Base-by-base conservation (phyloP, 2,888 invertebrate species). In the Saturnia pavonia region DNA sequence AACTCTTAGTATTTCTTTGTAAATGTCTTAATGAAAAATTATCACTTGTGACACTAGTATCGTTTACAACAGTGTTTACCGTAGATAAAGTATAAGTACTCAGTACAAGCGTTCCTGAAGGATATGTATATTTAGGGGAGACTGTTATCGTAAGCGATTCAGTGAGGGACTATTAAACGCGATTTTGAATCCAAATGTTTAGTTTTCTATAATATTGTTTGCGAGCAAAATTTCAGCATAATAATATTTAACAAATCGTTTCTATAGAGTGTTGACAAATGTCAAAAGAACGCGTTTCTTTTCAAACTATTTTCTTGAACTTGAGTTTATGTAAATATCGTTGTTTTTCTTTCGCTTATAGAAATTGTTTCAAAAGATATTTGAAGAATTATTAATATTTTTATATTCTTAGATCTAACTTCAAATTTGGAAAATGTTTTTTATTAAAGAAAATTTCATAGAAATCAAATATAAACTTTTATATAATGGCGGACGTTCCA, bases 1-100 rank as follows among this genome's bases (percentile, higher is more conserved):
- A 4, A 34, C 34, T 34, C 6, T 34, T 34, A 34, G 34, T 34
- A 34, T 34, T 34, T 34, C 2, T 34, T 34, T 34, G 34, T 6
- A 34, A 34, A 34, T 34, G 2, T 34, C 34, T 34, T 34, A 34
- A 34, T 4, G 34, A 34, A 4, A 34, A 4, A 34, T 2, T 34
- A 34, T 4, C 34, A 34, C 6, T 54, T 54, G 22, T 54, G 22
- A 34, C 34, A 60, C 9, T 8, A 54, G 40, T 34, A 19, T 16
- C 79, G 74, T 80, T 78, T 77, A 74, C 71, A 75, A 76, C 68
- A 80, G 83, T 88, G 88, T 87, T 85, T 86, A 85, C 81, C 73
- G 73, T 75, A 84, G 91, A 90, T 90, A 90, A 86, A n/a, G n/a
- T n/a, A n/a, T n/a, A n/a, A n/a, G n/a, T 79, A 76, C 69, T 67